These are phyloP conservation scores for Otolemur garnettii DNA, from an alignment of 2,113 vertebrate genomes.

Conservation along the genomic window DNA sequence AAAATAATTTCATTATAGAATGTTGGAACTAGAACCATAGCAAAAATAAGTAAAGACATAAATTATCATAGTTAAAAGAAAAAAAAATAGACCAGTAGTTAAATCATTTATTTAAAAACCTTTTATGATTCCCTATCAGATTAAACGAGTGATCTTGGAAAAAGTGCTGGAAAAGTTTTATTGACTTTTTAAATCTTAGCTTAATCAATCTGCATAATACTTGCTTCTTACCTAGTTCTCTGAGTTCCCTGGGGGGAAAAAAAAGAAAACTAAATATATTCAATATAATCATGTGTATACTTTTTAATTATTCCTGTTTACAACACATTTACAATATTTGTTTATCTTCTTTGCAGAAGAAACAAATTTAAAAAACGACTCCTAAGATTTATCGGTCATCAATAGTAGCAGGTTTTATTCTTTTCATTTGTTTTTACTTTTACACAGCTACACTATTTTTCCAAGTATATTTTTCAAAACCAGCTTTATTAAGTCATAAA, in stretches of 20 bases:
- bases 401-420: neutral
- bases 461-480: constrained; percentile 47
- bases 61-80: neutral
- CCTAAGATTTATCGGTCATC: neutral
- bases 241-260: neutral
- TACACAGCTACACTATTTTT: neutral
- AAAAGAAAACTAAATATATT: neutral
- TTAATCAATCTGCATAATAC: neutral
- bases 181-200: neutral
- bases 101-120: neutral
- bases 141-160: neutral
- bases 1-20: neutral
- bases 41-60: neutral
- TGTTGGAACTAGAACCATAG: neutral
- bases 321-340: neutral
- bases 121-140: neutral
- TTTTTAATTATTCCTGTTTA: neutral
- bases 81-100: neutral
- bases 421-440: constrained; percentile 50
- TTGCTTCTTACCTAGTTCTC: neutral
- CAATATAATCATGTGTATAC: neutral
- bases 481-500: constrained; percentile 61
- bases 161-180: constrained; percentile 4
- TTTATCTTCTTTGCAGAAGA: neutral
- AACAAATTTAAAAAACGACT: neutral